Evolutionary conservation across 2,888 invertebrate genomes (phyloP).

Genomic region (Dendrolimus pini): DNA sequence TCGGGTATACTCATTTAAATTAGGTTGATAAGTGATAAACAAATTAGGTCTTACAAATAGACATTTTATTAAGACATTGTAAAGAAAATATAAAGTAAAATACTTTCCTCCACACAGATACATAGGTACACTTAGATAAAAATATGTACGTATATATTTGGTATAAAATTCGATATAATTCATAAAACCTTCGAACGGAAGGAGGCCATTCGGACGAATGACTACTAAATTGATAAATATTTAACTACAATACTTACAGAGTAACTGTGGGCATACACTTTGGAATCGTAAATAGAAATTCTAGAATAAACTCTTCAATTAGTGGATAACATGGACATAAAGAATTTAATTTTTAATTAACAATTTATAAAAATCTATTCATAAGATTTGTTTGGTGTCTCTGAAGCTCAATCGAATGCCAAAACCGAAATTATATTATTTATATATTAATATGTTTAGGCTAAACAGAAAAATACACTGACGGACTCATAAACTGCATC

Average conservation of each 20-base stretch:
- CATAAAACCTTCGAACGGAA: slow-evolving; percentile 39
- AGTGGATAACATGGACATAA: background rate
- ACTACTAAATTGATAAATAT: slow-evolving; percentile 26
- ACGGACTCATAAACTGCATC: too few species aligned
- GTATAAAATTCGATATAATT: slow-evolving; percentile 65
- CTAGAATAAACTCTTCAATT: slow-evolving; percentile 19
- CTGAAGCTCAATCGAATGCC: slow-evolving; percentile 42
- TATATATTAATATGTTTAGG: slow-evolving; percentile 1
- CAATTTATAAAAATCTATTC: slow-evolving; percentile 42
- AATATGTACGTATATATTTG: slow-evolving; percentile 61
- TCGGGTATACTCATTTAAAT: too few species aligned
- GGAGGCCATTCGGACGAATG: slow-evolving; percentile 34
- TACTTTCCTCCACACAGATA: slow-evolving; percentile 54
- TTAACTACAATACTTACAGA: slow-evolving; percentile 21
- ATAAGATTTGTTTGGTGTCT: slow-evolving; percentile 64
- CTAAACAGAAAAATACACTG: background rate
- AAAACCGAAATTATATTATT: background rate
- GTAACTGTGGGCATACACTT: slow-evolving; percentile 35
- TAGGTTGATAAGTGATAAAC: slow-evolving; percentile 27
- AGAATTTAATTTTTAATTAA: slow-evolving; percentile 3
- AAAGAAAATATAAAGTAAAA: slow-evolving; percentile 69
- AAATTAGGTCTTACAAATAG: slow-evolving; percentile 50
- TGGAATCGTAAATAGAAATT: slow-evolving; percentile 5
- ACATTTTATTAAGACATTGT: slow-evolving; percentile 71
- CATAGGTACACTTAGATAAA: slow-evolving; percentile 66